A percentile compares a stretch with the other conserved stretches of the same genome.
phyloP scores from a whole-genome alignment of 2,888 invertebrate genomes.

The Drosophila falleni region DNA sequence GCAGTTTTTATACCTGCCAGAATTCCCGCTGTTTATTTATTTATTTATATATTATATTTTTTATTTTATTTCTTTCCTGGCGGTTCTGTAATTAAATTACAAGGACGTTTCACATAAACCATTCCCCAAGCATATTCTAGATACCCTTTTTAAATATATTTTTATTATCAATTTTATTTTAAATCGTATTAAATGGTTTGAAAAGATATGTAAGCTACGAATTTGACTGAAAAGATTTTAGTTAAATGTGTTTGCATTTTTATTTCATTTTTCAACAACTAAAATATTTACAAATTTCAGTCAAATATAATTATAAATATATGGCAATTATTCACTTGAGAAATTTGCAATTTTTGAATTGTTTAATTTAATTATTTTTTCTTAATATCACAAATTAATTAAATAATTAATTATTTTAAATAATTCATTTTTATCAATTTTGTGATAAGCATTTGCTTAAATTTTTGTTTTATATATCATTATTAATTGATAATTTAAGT shows the following conservation, averaged over 20 bases:
- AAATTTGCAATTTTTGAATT: too few relatives aligned
- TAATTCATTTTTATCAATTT: not conserved
- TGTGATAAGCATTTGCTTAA: not conserved
- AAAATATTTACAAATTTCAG: too few relatives aligned
- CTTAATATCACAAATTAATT: too few relatives aligned
- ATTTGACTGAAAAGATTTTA: not conserved
- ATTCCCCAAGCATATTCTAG: not conserved
- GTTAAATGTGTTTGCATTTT: too few relatives aligned
- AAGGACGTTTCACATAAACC: slow-evolving; percentile 13
- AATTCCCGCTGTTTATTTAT: slow-evolving; percentile 31
- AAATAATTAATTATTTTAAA: too few relatives aligned
- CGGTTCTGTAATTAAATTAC: slow-evolving; percentile 55
- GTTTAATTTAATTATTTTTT: too few relatives aligned
- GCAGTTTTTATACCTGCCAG: not conserved
- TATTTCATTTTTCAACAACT: too few relatives aligned
- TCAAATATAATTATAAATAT: too few relatives aligned
- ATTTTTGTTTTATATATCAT: not conserved
- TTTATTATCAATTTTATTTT: not conserved
- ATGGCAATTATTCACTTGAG: too few relatives aligned
- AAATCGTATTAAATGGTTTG: not conserved
- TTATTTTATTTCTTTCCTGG: slow-evolving; percentile 22
- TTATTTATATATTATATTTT: slow-evolving; percentile 38
- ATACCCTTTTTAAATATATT: slow-evolving; percentile 1
- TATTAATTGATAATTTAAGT: not conserved
- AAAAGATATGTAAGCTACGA: not conserved